A percentile compares a stretch with the other conserved stretches of the same genome.
Evolutionary conservation across 2,113 vertebrate species (phyloP).

Genomic region (Pimephales promelas): DNA sequence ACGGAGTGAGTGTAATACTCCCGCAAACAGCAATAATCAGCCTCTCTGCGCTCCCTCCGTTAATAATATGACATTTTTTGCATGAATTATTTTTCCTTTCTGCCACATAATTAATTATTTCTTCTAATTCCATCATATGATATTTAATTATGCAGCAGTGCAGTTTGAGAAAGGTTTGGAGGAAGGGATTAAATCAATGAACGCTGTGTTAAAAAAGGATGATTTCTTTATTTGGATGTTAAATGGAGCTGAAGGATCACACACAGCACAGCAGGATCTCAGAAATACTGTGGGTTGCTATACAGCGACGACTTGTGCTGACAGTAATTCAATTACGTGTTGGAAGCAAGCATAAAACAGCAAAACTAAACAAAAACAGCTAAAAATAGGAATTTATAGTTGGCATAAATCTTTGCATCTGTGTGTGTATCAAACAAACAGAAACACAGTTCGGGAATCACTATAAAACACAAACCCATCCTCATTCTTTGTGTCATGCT

Average conservation of each 20-base stretch:
- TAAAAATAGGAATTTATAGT: background rate
- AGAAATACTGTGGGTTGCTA: background rate
- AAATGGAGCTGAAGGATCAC: background rate
- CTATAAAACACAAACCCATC: background rate
- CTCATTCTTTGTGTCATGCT: background rate
- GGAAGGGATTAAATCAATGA: slow-evolving; percentile 28
- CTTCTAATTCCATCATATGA: slow-evolving; percentile 38
- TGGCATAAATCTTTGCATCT: slow-evolving; percentile 1
- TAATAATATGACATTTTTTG: slow-evolving; percentile 3
- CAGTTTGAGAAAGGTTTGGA: slow-evolving; percentile 23
- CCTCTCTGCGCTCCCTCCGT: background rate
- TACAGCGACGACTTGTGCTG: background rate
- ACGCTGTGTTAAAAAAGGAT: slow-evolving; percentile 2
- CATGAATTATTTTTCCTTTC: slow-evolving; percentile 12
- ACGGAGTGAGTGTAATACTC: slow-evolving; percentile 46
- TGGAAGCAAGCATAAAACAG: background rate
- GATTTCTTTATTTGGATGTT: slow-evolving; percentile 28
- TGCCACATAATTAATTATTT: slow-evolving; percentile 30
- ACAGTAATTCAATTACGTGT: slow-evolving; percentile 2
- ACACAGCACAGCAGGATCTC: background rate
- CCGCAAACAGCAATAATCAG: slow-evolving; percentile 49
- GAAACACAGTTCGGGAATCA: background rate
- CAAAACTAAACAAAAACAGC: background rate
- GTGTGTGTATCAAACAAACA: background rate
- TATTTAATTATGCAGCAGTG: slow-evolving; percentile 1